Evolutionary conservation across 2,113 vertebrate species (phyloP), one percentile per base, ranked within the genome.

Genomic region (Esox niger): DNA sequence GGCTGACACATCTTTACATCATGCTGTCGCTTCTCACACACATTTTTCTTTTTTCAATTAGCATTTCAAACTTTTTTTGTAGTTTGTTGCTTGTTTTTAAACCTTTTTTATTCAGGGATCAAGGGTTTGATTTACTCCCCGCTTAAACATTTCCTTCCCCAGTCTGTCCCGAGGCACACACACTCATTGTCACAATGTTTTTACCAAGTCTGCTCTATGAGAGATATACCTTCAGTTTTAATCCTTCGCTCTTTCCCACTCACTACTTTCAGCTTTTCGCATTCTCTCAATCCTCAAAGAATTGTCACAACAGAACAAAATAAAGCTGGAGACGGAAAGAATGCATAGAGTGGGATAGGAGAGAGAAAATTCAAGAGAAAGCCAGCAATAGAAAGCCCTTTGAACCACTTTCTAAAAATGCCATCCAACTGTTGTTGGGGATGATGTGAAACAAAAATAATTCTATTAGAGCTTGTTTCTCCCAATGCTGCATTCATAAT

Each of bases 401-500:
- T 46, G 65, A 67, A 66, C 63, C 43, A 9, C 33, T 66, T 75
- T 69, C 35, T 77, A 65, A 69, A 79, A 68, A 21, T 25, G 20
- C 23, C n/a, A 25, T 54, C 4, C 23, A 1, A 54, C 64, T 81
- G 69, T 43, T 64, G 72, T 80, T 73, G 17, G 7, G 13, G 29
- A 46, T 33, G 26, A 32, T 35, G 56, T 71, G 73, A 81, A 66
- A 68, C n/a, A 63, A 69, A 62, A 70, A 82, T 75, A 76, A 83
- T 82, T 82, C 81, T 49, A 70, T 74, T 31, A 54, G 47, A 66
- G 54, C 77, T 66, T 86, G 78, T 86, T 85, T 83, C 75, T 78
- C 79, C 69, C 62, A 65, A 62, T 74, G 76, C 76, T 70, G 65
- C 76, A 17, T 83, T 73, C 68, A 66, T 87, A 87, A 86, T 88